Conservation (phyloP, 2,113 vertebrate species). For the Lonchura striata region DNA sequence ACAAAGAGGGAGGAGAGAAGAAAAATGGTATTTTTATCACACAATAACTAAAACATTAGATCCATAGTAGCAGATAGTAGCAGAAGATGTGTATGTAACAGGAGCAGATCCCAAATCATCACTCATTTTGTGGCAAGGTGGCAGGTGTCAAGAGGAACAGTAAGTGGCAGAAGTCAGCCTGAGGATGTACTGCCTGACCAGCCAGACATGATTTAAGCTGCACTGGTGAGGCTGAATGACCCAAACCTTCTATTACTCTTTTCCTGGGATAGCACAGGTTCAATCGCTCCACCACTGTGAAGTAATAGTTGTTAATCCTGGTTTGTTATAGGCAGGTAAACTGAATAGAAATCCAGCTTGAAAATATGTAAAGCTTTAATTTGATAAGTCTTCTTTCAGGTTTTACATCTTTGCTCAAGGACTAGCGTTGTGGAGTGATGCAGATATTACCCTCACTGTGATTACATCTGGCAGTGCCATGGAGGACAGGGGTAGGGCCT, state of each 20-base stretch:
- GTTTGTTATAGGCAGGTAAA: neutral
- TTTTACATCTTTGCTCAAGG: neutral
- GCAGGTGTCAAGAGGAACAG: neutral
- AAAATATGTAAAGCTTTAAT: neutral
- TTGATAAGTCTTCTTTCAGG: neutral
- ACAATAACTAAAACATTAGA: neutral
- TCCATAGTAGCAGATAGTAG: neutral
- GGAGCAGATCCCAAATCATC: neutral
- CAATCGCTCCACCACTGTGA: neutral
- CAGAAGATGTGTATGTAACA: neutral
- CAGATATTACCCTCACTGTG: neutral
- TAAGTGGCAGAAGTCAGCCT: neutral
- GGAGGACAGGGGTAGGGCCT: neutral
- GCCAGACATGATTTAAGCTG: neutral
- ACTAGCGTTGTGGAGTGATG: neutral
- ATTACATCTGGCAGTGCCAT: neutral
- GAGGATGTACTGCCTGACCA: neutral
- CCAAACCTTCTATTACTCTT: neutral
- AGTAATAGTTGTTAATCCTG: neutral
- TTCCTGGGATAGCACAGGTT: neutral
- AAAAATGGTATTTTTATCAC: neutral
- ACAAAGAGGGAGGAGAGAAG: neutral
- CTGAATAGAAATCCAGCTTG: neutral
- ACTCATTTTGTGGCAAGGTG: neutral
- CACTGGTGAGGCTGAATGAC: neutral